These are phyloP conservation scores for Charina bottae DNA, from an alignment of 2,113 vertebrate species.

Conservation along the genomic window DNA sequence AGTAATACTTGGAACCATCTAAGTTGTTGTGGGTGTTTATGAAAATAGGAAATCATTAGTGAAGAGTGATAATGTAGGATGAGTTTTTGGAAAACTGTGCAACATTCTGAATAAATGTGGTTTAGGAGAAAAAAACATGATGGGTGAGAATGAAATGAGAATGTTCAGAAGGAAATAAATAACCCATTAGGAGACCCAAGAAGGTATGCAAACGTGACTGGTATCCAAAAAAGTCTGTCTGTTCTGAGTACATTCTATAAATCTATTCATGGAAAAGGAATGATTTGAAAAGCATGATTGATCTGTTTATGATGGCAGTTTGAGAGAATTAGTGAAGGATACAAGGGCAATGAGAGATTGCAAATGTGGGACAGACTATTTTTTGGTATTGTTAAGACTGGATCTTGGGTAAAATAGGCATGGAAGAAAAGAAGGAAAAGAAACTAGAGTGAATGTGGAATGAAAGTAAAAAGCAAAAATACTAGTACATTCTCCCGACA, in stretches of 20 bases:
- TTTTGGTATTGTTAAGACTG: neutral
- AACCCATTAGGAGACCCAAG: neutral
- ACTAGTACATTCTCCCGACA: neutral
- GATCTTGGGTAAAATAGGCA: neutral
- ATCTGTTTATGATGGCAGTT: neutral
- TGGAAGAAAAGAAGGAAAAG: neutral
- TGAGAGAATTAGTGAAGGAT: neutral
- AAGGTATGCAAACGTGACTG: neutral
- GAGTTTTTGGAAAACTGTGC: neutral
- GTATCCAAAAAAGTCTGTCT: neutral
- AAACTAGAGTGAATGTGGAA: neutral
- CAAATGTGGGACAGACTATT: neutral
- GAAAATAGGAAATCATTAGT: neutral
- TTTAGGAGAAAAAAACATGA: neutral
- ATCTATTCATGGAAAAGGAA: neutral
- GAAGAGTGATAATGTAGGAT: neutral
- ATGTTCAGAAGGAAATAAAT: neutral
- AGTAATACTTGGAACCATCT: neutral
- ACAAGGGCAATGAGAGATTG: neutral
- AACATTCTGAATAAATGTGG: neutral
- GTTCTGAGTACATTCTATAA: neutral
- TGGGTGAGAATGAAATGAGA: neutral
- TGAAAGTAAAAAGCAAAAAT: neutral
- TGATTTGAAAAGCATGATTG: neutral
- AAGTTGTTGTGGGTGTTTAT: neutral